Evolutionary conservation across 2,113 vertebrate genomes (phyloP), one percentile per base, ranked within the genome.

Genomic region (Meles meles): DNA sequence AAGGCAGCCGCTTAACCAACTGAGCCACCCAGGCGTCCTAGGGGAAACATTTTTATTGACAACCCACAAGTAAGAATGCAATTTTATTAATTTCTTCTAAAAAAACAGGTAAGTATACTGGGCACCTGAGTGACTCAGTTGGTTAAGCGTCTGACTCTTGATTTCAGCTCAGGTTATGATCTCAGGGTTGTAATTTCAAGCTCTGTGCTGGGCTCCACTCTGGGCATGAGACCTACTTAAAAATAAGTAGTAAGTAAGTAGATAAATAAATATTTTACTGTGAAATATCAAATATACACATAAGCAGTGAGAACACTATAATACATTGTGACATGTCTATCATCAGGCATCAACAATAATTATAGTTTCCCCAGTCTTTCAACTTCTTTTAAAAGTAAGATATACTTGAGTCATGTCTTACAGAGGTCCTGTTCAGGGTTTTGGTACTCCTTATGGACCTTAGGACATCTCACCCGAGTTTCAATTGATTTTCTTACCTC

Each of bases 351-450:
- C 67, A 86, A 72, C 17, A 83, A 61, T 18, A 77, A 63, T 49
- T 12, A 71, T 57, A 37, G 80, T 67, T 94, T 90, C 97, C 72
- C 11, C 31, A 95, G 44, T 92, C 34, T 88, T 92, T 85, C 89
- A 85, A 71, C n/a, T 83, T 90, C n/a, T 94, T 94, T 90, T 20
- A 88, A 55, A 55, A 95, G 47, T 67, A 79, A 65, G 52, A 90
- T 65, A 65, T 79, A 87, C 34, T 71, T 90, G 67, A 93, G 67
- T 77, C 10, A 47, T 89, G 88, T 80, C 23, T 72, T 94, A 39
- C 25, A 85, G 12, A 47, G 27, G 86, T 85, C 39, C 23, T 74
- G 76, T 88, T 85, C 49, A 88, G 25, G 89, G 63, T 91, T 44
- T 90, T 76, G 85, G 63, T 82, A 17, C 91, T 82, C 39, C 37